phyloP scores from a whole-genome alignment of 2,113 vertebrate species.

The Sphaerodactylus townsendi region DNA sequence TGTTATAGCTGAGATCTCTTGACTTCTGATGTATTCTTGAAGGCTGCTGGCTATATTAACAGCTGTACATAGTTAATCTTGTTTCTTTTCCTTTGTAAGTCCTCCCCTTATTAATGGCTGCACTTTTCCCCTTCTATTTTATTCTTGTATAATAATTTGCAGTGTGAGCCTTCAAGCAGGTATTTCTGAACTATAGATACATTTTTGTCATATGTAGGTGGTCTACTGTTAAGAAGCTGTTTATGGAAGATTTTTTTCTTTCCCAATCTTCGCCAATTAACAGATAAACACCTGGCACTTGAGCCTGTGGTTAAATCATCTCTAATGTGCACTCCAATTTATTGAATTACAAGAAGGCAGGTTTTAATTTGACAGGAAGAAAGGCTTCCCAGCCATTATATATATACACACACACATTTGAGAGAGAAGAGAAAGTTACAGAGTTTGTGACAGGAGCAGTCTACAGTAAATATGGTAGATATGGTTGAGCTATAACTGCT shows the following conservation, averaged over 20 bases:
- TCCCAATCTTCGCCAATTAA: conserved; percentile 49
- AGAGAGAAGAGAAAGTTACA: neutral
- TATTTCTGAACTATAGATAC: neutral
- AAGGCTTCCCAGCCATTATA: neutral
- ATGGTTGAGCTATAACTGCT: neutral
- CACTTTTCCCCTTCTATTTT: neutral
- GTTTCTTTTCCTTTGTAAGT: neutral
- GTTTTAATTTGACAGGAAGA: neutral
- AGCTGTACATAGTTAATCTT: neutral
- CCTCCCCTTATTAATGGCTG: neutral
- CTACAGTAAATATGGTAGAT: neutral
- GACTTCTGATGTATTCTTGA: neutral
- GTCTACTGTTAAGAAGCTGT: conserved; percentile 27
- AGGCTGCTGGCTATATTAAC: neutral
- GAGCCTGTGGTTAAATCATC: conserved; percentile 42
- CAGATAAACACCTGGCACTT: conserved; percentile 31
- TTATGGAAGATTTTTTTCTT: conserved; percentile 27
- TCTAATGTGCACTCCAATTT: conserved; percentile 29
- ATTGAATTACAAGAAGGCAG: conserved; percentile 30
- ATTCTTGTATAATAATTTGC: neutral
- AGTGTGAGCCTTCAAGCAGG: fast-evolving
- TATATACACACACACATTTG: no score
- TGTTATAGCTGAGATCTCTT: neutral
- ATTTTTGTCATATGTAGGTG: neutral
- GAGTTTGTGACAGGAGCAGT: neutral